A percentile compares a stretch with the other conserved stretches of the same genome.
These are phyloP conservation scores for Sphyrna mokarran DNA, from an alignment of 2,113 vertebrate species.

Conservation along the genomic window DNA sequence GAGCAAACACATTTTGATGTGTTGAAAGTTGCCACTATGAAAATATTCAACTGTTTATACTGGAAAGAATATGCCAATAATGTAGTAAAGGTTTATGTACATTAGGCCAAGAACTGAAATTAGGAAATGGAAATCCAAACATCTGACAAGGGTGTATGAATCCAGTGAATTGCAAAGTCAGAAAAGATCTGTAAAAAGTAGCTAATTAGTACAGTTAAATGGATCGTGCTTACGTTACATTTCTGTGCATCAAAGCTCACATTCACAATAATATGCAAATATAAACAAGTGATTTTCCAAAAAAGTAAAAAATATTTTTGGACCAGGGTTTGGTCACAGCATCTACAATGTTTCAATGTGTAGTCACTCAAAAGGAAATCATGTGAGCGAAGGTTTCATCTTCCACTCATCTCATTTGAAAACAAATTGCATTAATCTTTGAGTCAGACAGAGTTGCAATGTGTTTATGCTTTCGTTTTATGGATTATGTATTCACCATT, in stretches of 20 bases:
- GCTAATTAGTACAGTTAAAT: slow-evolving; percentile 11
- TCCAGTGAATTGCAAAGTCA: not conserved
- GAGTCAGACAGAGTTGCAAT: not conserved
- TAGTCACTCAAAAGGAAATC: not conserved
- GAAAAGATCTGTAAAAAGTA: slow-evolving; percentile 15
- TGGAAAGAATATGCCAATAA: slow-evolving; percentile 34
- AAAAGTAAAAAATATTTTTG: not conserved
- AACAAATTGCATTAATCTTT: not conserved
- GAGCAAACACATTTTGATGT: slow-evolving; percentile 38
- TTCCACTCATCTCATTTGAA: not conserved
- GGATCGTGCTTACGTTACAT: not conserved
- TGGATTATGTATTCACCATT: not conserved
- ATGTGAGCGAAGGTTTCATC: not conserved
- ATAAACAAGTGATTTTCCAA: not conserved
- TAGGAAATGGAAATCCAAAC: slow-evolving; percentile 37
- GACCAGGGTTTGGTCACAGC: not conserved
- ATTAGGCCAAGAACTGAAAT: slow-evolving; percentile 35
- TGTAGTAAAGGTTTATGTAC: slow-evolving; percentile 37
- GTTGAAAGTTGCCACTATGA: slow-evolving; percentile 34
- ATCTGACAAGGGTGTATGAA: slow-evolving; percentile 33
- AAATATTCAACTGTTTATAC: slow-evolving; percentile 37
- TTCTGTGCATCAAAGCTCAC: not conserved
- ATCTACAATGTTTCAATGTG: not conserved
- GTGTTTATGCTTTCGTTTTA: not conserved
- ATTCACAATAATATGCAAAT: not conserved